Conservation (phyloP, 1,140 invertebrate genomes). For the Bombus balteatus region DNA sequence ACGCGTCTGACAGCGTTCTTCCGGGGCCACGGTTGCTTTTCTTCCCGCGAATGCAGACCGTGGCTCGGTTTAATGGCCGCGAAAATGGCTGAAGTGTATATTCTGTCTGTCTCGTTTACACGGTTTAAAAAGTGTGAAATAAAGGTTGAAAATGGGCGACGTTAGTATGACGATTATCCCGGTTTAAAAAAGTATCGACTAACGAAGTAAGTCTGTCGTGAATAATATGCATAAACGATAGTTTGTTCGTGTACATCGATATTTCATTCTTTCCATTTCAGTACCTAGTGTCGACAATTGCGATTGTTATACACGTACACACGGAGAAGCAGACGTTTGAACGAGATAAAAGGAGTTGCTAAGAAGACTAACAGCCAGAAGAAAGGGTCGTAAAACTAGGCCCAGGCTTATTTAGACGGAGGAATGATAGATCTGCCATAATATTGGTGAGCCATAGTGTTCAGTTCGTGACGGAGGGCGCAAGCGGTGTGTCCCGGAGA, state of each 20-base stretch:
- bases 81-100: constrained; percentile 29
- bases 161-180: neutral
- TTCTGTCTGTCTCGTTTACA: neutral
- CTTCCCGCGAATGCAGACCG: neutral
- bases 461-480: constrained; percentile 22
- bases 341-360: constrained; percentile 14
- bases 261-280: neutral
- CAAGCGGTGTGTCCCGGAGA: constrained; percentile 45
- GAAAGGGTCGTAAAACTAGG: constrained; percentile 55
- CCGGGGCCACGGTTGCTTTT: neutral
- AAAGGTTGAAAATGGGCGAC: neutral
- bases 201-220: neutral
- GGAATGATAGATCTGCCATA: constrained; percentile 57
- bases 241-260: neutral
- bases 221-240: neutral
- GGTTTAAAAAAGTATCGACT: neutral
- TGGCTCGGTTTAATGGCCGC: constrained; percentile 39
- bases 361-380: constrained; percentile 17
- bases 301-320: neutral
- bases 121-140: neutral
- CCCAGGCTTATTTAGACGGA: constrained; percentile 52
- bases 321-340: neutral
- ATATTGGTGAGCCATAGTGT: constrained; percentile 32
- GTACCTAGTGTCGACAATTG: neutral
- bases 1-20: constrained; percentile 6